Base-by-base conservation (phyloP, 1,140 invertebrate genomes). In the Monochamus saltuarius region DNA sequence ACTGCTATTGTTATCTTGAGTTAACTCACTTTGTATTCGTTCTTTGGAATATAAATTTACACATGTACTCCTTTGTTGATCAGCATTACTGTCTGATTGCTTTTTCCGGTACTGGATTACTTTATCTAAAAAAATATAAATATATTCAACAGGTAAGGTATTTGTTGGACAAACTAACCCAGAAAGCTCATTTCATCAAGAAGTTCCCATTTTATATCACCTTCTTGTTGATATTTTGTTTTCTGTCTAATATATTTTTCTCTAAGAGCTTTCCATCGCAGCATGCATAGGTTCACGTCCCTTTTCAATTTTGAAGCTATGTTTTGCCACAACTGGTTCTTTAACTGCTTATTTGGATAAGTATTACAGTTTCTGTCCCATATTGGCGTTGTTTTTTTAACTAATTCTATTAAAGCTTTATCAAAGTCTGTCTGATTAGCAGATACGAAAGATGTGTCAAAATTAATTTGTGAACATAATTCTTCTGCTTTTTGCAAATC, bases 211-310 rank as follows among this genome's bases (percentile, higher is more conserved):
- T 71, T 71, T 16, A 49, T 51, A 36, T 67, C 62, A 3, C 64
- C 63, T 36, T 67, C 69, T 43, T 65, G 52, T 16, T 55, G 42
- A 47, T 54, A 69, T 51, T 69, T 69, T 8, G 58, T 61, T 50
- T 69, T 71, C 47, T 71, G 69, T 29, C 69, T 40, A 34, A 71
- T 71, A 53, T 71, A 71, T 40, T 71, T 71, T 45, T 71, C 69
- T 46, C 69, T 53, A n/a, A 71, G 47, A 4, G 64, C 66, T 43
- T 71, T 71, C 69, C 69, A 71, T 8, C 67, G 39, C 14, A 67
- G 54, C 64, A 64, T 66, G 38, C 69, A 71, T 13, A 52, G 34
- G 37, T 62, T 62, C 4, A 55, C 37, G 43, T 71, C 66, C 16
- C 56, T 37, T 35, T 69, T 66, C 42, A 71, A 51, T 2, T 29